phyloP scores from a whole-genome alignment of 1,140 invertebrate species.

The Amphibalanus amphitrite region DNA sequence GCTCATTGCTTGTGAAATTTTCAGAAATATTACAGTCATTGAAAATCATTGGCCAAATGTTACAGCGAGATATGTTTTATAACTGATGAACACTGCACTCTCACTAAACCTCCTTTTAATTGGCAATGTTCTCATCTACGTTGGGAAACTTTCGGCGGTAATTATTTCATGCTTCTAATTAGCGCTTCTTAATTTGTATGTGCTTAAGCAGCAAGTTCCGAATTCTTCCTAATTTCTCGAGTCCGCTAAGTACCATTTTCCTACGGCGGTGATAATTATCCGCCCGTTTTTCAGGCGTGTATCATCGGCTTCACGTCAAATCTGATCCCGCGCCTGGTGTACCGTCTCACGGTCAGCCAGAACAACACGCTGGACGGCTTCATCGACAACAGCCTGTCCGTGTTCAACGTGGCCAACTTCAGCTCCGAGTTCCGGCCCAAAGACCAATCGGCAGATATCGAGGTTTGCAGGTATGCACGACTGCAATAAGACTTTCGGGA shows the following conservation, averaged over 20 bases:
- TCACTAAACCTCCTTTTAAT: too few species aligned
- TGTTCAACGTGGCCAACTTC: constrained; percentile 14
- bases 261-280: too few species aligned
- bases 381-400: constrained; percentile 34
- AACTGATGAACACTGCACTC: too few species aligned
- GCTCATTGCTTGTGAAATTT: too few species aligned
- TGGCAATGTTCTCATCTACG: too few species aligned
- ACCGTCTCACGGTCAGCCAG: constrained; percentile 40
- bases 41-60: too few species aligned
- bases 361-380: constrained; percentile 52
- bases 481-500: too few species aligned
- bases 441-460: not conserved
- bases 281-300: constrained; percentile 53
- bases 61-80: too few species aligned
- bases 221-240: not conserved
- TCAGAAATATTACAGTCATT: too few species aligned
- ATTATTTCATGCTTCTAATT: too few species aligned
- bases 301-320: constrained; percentile 98
- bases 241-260: constrained; percentile 6
- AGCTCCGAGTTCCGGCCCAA: constrained; percentile 11
- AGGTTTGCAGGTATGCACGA: constrained; percentile 7
- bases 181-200: not conserved
- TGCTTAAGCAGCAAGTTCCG: too few species aligned
- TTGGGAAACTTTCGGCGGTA: too few species aligned
- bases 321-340: constrained; percentile 83